A percentile compares a stretch with the other conserved stretches of the same genome.
Evolutionary conservation across 2,113 vertebrate genomes (phyloP).

Genomic region (Thermophis baileyi): DNA sequence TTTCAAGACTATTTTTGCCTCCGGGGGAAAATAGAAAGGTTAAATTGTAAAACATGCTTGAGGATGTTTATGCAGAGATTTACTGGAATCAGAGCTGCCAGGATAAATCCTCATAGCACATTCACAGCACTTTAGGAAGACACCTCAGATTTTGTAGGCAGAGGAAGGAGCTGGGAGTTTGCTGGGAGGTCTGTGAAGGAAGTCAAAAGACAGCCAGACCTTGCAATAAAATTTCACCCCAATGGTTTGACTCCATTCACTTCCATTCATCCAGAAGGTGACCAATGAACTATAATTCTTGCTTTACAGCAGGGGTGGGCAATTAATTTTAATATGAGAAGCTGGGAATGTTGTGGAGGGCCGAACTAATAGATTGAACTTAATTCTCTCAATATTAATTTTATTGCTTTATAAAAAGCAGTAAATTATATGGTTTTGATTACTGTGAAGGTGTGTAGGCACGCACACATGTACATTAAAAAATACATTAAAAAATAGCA

Average conservation of each 20-base stretch:
- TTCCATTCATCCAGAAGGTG: not conserved
- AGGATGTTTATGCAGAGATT: not conserved
- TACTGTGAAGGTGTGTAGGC: not conserved
- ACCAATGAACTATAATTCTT: not conserved
- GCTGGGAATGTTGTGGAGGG: not conserved
- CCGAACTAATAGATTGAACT: not conserved
- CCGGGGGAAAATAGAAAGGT: not conserved
- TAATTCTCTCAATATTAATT: not conserved
- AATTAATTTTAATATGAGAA: not conserved
- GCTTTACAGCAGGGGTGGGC: not conserved
- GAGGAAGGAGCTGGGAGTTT: not conserved
- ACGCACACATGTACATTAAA: not conserved
- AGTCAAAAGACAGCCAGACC: not conserved
- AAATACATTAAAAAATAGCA: not conserved
- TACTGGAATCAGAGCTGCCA: not conserved
- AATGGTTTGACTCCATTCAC: not conserved
- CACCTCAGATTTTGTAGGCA: not conserved
- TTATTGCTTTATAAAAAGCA: too few relatives aligned
- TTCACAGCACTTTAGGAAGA: not conserved
- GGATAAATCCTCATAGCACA: not conserved
- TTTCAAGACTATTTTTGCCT: not conserved
- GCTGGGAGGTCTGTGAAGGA: not conserved
- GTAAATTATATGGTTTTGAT: not conserved
- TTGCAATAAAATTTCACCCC: not conserved
- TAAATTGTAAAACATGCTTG: not conserved